These are phyloP conservation scores for Ophion obscuratus DNA, from an alignment of 2,888 invertebrate genomes.

Conservation along the genomic window DNA sequence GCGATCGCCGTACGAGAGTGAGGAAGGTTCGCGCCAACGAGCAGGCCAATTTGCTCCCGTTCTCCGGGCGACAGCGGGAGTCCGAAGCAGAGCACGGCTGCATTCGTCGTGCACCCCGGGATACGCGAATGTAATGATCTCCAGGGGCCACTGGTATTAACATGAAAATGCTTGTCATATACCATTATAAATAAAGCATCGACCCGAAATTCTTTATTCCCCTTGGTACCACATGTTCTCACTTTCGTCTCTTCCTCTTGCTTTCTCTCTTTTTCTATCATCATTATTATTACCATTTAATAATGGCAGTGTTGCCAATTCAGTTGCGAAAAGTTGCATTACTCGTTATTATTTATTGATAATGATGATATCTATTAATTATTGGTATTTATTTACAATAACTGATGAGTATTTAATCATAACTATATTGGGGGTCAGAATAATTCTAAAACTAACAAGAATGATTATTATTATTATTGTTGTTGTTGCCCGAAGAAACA, in stretches of 20 bases:
- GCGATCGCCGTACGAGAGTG: too few species aligned
- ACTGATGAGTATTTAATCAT: too few species aligned
- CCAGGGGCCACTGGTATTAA: conserved; percentile 73
- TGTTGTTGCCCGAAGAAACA: too few species aligned
- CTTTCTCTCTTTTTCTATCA: not conserved
- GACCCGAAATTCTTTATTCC: conserved; percentile 72
- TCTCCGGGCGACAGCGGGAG: conserved; percentile 43
- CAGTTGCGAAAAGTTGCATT: too few species aligned
- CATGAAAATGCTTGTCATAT: conserved; percentile 80
- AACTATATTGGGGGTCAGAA: too few species aligned
- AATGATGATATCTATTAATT: too few species aligned
- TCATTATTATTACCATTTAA: not conserved
- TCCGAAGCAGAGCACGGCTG: conserved; percentile 57
- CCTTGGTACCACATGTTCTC: conserved; percentile 52
- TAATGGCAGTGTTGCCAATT: too few species aligned
- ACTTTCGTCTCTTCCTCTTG: conserved; percentile 21
- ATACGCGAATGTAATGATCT: conserved; percentile 74
- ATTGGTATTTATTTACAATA: too few species aligned
- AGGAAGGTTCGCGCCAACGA: too few species aligned
- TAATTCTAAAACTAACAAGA: too few species aligned
- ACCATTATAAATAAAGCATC: conserved; percentile 80
- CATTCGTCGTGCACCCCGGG: conserved; percentile 54
- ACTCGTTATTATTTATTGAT: too few species aligned
- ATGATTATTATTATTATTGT: too few species aligned
- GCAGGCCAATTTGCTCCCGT: not conserved